Evolutionary conservation across 2,797 vertebrate genomes (phyloP).

Genomic region (Myotis planiceps): DNA sequence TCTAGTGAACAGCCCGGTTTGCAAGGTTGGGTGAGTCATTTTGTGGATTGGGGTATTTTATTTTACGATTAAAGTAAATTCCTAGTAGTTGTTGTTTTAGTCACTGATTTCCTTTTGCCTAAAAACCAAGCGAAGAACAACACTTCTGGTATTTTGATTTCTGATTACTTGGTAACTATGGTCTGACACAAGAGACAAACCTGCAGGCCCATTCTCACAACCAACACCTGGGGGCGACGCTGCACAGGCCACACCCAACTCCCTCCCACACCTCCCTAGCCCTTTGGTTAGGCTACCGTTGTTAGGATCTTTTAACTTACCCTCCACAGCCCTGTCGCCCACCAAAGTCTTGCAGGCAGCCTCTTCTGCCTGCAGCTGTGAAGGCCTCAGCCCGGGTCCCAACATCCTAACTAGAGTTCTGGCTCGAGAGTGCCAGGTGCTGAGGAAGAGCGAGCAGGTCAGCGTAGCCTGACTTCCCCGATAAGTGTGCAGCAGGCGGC

Average conservation of each 20-base stretch:
- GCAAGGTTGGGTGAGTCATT: neutral
- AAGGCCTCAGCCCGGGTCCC: neutral
- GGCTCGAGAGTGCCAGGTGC: neutral
- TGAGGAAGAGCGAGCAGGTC: neutral
- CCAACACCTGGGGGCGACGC: neutral
- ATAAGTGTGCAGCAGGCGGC: neutral
- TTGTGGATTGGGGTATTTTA: neutral
- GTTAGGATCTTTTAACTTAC: neutral
- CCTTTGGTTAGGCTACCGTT: neutral
- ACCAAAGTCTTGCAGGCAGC: neutral
- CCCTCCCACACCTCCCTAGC: neutral
- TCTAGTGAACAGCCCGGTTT: fast-evolving
- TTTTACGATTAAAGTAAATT: neutral
- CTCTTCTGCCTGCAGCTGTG: neutral
- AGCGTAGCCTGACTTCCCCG: neutral
- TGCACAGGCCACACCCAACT: fast-evolving
- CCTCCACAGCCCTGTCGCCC: neutral
- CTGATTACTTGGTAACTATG: neutral
- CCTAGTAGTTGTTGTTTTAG: neutral
- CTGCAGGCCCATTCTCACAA: neutral
- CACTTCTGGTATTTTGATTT: neutral
- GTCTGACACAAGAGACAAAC: neutral
- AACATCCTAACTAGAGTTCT: too few species aligned
- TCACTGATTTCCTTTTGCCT: neutral
- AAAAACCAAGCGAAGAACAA: neutral